Conservation (phyloP, 2,113 vertebrate genomes). For the Vireo altiloquus region DNA sequence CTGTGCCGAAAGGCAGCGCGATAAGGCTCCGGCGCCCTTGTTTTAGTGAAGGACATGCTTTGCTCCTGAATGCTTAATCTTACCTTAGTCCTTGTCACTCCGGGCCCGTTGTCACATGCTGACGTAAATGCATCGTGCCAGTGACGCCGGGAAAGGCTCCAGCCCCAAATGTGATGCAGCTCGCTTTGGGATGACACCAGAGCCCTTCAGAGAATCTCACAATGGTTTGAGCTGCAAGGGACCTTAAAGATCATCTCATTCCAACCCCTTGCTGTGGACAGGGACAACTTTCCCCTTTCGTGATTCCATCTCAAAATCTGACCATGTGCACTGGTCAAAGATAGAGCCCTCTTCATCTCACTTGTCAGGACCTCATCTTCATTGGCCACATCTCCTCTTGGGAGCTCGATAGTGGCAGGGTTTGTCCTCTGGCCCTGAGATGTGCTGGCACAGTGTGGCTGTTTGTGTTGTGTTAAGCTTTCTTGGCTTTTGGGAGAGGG, state of each 20-base stretch:
- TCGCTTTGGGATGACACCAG: not conserved
- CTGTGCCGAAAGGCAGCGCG: not conserved
- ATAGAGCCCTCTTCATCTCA: accelerated
- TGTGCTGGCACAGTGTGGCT: accelerated
- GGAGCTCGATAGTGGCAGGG: not conserved
- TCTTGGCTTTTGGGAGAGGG: not conserved
- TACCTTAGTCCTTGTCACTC: not conserved
- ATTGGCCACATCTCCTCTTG: not conserved
- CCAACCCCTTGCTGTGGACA: not conserved
- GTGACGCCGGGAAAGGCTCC: not conserved
- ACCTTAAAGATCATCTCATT: not conserved
- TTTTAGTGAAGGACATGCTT: not conserved
- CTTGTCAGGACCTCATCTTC: not conserved
- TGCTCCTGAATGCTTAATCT: not conserved
- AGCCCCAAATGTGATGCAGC: not conserved
- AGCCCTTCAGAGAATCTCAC: not conserved
- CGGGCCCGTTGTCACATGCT: accelerated
- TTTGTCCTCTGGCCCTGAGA: not conserved
- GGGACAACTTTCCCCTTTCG: accelerated
- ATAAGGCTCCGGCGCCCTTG: not conserved
- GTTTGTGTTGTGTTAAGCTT: accelerated
- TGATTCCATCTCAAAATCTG: not conserved
- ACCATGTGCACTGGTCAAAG: accelerated
- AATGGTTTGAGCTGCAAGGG: not conserved
- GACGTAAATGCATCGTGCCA: not conserved